Base-by-base conservation (phyloP, 2,113 vertebrate genomes). In the Eptesicus fuscus region DNA sequence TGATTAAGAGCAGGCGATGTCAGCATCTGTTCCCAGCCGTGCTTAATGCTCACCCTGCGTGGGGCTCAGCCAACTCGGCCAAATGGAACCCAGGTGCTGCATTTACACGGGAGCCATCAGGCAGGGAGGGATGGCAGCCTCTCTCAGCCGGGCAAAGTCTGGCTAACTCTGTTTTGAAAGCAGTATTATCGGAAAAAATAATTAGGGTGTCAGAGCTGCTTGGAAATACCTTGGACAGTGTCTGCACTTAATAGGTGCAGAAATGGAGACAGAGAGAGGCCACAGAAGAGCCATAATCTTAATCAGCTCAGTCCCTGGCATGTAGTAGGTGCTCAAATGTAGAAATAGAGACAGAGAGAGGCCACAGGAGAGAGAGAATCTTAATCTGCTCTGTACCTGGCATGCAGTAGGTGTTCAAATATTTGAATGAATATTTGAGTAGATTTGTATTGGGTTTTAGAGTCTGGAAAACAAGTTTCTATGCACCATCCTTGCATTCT, bases 11-110 rank as follows among this genome's bases (percentile, higher is more conserved):
- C 6, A 5, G 53, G 88, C 70, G 28, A 3, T 32, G 23, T 70
- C 85, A 49, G 49, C 93, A 86, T 97, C 97, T 92, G 90, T 89
- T 91, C 44, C 77, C 70, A 49, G 49, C 61, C 0, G 0, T 74
- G 78, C 51, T 92, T 96, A 32, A 79, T 49, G 88, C 53, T 95
- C 23, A 28, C 87, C 49, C 90, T 42, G 14, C 1, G 0, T 69
- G 51, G 76, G 69, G 35, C 84, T 80, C 47, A 53, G 65, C 67
- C 67, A 51, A 30, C 44, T 61, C 3, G 0, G 18, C 44, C 77
- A 13, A 80, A 59, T 63, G 80, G 78, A 56, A 35, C 63, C 83
- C 76, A 59, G 49, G 37, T 77, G 56, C 67, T 59, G 23, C 12
- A 14, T 79, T 42, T 65, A 16, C 40, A 44, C 28, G 2, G 35